A percentile compares a stretch with the other conserved stretches of the same genome.
Conservation (phyloP, 2,888 invertebrate genomes). For the Neoaliturus tenellus region DNA sequence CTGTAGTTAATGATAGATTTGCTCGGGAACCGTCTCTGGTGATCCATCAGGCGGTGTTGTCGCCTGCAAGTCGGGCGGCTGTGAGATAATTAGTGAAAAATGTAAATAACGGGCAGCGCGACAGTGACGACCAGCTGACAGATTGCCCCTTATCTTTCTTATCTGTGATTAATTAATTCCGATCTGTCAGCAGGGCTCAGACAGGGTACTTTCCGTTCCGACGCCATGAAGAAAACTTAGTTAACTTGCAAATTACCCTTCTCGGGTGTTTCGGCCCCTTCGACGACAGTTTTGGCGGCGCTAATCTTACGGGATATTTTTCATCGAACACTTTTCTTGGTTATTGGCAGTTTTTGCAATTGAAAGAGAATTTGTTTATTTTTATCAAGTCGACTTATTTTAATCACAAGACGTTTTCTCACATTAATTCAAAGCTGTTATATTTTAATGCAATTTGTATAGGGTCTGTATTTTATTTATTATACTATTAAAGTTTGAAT, state of each 20-base stretch:
- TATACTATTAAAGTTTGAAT: too few species aligned
- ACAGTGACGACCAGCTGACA: conserved; percentile 37
- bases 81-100: conserved; percentile 26
- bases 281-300: neutral
- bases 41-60: neutral
- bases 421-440: too few species aligned
- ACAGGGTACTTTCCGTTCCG: conserved; percentile 2
- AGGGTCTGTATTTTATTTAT: too few species aligned
- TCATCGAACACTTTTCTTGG: neutral
- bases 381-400: too few species aligned
- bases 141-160: conserved; percentile 38
- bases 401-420: too few species aligned
- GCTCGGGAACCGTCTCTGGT: neutral
- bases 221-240: conserved; percentile 33
- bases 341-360: too few species aligned
- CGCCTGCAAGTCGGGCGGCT: neutral
- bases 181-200: conserved; percentile 9
- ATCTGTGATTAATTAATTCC: conserved; percentile 37
- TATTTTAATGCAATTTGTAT: too few species aligned
- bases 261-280: neutral
- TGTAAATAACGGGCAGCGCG: conserved; percentile 14
- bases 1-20: neutral
- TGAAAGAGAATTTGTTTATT: too few species aligned
- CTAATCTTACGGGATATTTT: neutral
- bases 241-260: conserved; percentile 43